Conservation (phyloP, 2,113 vertebrate species). For the Fregata magnificens region DNA sequence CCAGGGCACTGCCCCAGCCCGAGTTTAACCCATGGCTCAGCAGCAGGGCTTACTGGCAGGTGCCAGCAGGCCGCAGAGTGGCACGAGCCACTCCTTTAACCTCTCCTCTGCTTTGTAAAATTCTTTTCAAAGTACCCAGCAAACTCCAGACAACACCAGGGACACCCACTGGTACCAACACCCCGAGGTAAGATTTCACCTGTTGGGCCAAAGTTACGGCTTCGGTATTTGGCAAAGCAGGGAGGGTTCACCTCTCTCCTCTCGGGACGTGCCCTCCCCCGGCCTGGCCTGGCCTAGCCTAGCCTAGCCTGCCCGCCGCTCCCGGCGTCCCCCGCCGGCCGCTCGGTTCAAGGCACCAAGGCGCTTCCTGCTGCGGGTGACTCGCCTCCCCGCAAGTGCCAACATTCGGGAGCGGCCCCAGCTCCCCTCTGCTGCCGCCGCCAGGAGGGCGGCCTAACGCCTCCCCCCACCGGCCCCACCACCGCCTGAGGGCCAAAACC, state of each 20-base stretch:
- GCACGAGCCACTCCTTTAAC: not conserved
- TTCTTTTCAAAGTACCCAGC: not conserved
- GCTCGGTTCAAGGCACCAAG: not conserved
- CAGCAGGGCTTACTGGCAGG: not conserved
- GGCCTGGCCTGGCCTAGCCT: too few species aligned
- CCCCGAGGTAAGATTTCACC: not conserved
- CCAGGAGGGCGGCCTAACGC: accelerated
- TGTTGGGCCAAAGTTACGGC: too few species aligned
- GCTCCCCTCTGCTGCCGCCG: not conserved
- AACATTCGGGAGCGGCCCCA: not conserved
- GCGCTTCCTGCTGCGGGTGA: accelerated
- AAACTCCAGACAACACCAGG: not conserved
- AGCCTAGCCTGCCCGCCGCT: not conserved
- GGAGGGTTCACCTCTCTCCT: not conserved
- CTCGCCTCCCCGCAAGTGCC: accelerated
- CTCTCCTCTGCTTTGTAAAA: accelerated
- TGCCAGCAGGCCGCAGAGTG: not conserved
- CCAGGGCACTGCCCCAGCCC: too few species aligned
- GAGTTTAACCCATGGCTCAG: not conserved
- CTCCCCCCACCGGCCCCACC: not conserved
- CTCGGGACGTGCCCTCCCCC: not conserved
- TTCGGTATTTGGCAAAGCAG: too few species aligned
- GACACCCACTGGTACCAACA: not conserved
- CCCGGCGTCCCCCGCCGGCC: not conserved
- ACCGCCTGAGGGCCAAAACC: accelerated